phyloP scores from a whole-genome alignment of 2,888 invertebrate species.

The Macrophya alboannulata region DNA sequence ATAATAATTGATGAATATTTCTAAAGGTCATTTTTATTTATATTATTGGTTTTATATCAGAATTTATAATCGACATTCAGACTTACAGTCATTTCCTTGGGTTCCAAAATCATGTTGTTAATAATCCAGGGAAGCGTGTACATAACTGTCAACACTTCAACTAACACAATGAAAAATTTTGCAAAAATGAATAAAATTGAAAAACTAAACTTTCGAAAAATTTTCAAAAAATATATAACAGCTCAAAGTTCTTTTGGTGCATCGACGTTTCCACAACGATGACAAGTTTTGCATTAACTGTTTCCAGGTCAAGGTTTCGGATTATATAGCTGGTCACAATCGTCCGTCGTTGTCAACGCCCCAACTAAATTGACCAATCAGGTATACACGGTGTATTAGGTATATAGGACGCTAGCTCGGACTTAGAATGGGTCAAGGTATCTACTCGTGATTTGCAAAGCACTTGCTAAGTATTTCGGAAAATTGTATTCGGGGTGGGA shows the following conservation, averaged over 20 bases:
- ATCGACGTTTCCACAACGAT: slow-evolving; percentile 14
- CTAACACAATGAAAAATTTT: neutral
- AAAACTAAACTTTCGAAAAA: neutral
- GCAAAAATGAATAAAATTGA: neutral
- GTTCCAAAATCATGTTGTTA: slow-evolving; percentile 32
- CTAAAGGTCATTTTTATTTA: neutral
- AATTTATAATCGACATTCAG: neutral
- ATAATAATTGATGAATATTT: neutral
- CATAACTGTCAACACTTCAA: slow-evolving; percentile 6
- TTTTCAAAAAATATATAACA: neutral
- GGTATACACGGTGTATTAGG: neutral
- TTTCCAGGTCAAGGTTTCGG: slow-evolving; percentile 39
- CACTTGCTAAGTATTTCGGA: slow-evolving; percentile 12
- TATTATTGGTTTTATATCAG: neutral
- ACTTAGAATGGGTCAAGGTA: neutral
- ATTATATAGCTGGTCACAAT: slow-evolving; percentile 39
- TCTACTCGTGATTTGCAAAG: neutral
- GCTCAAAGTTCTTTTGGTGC: neutral
- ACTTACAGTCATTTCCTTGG: neutral
- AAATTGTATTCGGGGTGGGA: neutral
- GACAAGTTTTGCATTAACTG: slow-evolving; percentile 33
- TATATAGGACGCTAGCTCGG: neutral
- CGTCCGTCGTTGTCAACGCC: slow-evolving; percentile 19
- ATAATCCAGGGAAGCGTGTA: slow-evolving; percentile 38
- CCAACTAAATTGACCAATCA: slow-evolving; percentile 37